A percentile compares a stretch with the other conserved stretches of the same genome.
Conservation (phyloP, 2,888 invertebrate genomes). For the Dicycla oo region DNA sequence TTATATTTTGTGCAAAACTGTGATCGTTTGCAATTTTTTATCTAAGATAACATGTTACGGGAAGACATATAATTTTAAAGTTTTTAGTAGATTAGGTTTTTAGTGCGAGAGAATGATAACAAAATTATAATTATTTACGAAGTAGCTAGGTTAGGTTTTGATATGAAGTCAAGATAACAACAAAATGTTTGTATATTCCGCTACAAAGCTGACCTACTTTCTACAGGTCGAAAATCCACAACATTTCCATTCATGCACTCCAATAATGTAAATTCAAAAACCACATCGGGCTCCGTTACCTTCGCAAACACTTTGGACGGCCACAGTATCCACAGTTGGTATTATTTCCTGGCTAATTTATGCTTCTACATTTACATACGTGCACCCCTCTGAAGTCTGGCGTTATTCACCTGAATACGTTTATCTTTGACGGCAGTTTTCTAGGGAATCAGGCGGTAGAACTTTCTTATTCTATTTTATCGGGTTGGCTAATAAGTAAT, state of each 20-base stretch:
- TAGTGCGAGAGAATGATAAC: too few species aligned
- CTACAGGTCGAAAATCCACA: constrained; percentile 20
- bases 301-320: constrained; percentile 59
- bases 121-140: too few species aligned
- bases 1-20: too few species aligned
- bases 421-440: constrained; percentile 37
- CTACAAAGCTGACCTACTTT: background rate
- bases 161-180: background rate
- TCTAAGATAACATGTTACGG: too few species aligned
- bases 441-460: background rate
- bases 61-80: too few species aligned
- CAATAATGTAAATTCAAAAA: constrained; percentile 68
- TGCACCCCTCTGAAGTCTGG: constrained; percentile 25
- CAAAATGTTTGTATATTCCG: background rate
- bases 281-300: constrained; percentile 62
- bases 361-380: constrained; percentile 66
- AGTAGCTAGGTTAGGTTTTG: too few species aligned
- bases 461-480: background rate
- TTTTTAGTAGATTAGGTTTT: too few species aligned
- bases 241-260: constrained; percentile 26
- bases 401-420: constrained; percentile 38
- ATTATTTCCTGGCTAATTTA: constrained; percentile 71
- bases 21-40: too few species aligned
- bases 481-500: too few species aligned
- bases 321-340: constrained; percentile 51